phyloP scores from a whole-genome alignment of 2,113 vertebrate genomes.

The Halcyon malimbica region DNA sequence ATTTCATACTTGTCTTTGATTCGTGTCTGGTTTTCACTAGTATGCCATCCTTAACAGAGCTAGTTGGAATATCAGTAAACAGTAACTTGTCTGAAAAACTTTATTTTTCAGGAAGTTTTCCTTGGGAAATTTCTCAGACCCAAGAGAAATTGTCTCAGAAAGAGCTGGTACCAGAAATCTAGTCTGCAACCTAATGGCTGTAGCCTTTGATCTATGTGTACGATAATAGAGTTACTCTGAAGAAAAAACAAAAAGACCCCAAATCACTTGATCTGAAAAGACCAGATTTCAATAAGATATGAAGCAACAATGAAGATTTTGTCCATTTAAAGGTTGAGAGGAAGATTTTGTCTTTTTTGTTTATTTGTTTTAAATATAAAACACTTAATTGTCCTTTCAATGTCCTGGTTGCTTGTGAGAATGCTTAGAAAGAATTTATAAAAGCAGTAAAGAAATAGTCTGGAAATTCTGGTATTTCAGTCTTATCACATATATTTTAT shows the following conservation, averaged over 20 bases:
- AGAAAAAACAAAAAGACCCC: background rate
- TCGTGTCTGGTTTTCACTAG: background rate
- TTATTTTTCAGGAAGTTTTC: background rate
- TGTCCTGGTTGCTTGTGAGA: background rate
- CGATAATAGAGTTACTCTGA: background rate
- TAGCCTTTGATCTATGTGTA: background rate
- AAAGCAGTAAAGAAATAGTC: background rate
- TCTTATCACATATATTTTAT: background rate
- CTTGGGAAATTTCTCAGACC: background rate
- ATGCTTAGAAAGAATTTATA: background rate
- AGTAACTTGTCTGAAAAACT: background rate
- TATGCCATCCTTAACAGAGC: background rate
- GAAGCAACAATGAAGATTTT: background rate
- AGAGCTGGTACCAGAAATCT: background rate
- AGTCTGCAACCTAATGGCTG: background rate
- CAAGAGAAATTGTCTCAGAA: background rate
- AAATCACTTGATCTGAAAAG: background rate
- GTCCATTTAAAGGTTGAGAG: background rate
- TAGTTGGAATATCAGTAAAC: background rate
- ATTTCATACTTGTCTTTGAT: background rate
- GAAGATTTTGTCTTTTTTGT: background rate
- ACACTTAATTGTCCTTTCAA: background rate
- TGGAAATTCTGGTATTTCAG: background rate
- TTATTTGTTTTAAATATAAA: background rate
- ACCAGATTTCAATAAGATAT: background rate